Conservation (phyloP, 2,888 invertebrate species). For the Salpingus planirostris region DNA sequence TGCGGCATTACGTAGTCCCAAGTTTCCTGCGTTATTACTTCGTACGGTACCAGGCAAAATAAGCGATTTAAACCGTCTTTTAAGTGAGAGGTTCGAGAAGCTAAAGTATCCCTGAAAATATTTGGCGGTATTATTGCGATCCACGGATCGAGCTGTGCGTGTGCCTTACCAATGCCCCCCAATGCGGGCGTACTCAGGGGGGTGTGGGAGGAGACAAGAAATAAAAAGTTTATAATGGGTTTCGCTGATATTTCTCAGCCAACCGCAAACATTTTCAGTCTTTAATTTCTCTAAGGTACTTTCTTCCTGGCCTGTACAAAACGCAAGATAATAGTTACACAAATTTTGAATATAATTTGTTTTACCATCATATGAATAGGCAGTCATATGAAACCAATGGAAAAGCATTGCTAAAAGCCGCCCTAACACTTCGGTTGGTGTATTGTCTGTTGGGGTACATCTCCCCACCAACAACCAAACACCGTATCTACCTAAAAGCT, state of each 20-base stretch:
- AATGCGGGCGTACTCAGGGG: constrained; percentile 89
- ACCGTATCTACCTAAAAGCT: constrained; percentile 87
- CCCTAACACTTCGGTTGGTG: constrained; percentile 73
- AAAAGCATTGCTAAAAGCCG: constrained; percentile 92
- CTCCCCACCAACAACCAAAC: constrained; percentile 95
- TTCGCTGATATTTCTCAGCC: constrained; percentile 78
- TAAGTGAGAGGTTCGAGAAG: constrained; percentile 80
- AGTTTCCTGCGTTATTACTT: constrained; percentile 89
- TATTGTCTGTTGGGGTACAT: constrained; percentile 71
- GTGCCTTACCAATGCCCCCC: constrained; percentile 81
- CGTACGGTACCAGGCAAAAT: constrained; percentile 95
- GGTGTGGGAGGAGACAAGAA: constrained; percentile 90
- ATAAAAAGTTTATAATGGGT: constrained; percentile 85
- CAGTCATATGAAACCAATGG: constrained; percentile 99
- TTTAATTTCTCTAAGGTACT: constrained; percentile 86
- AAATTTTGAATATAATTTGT: constrained; percentile 16
- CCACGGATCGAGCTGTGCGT: background rate
- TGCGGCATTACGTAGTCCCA: constrained; percentile 99
- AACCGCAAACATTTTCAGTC: constrained; percentile 84
- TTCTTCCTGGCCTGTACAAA: constrained; percentile 57
- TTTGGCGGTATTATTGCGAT: background rate
- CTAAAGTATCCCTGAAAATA: constrained; percentile 64
- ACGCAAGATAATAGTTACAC: constrained; percentile 18
- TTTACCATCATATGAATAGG: constrained; percentile 87
- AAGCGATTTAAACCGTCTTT: constrained; percentile 91